Base-by-base conservation (phyloP, 1,140 invertebrate genomes). In the Neodiprion lecontei region DNA sequence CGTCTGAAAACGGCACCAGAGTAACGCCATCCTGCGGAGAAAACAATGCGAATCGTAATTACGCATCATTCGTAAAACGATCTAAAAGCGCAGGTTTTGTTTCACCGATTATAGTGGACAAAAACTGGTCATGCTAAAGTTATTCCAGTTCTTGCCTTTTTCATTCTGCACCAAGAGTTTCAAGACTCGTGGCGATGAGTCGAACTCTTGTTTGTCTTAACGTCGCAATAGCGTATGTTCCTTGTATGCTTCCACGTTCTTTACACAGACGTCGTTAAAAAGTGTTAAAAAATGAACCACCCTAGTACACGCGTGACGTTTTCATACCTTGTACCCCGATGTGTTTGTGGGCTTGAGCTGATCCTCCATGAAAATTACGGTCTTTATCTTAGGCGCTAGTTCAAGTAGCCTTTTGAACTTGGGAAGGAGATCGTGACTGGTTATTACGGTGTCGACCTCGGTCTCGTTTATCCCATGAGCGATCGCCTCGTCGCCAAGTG, bases 391-490 rank as follows among this genome's bases (percentile, higher is more conserved):
- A 0, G 93, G 92, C 17, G 92, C 92, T 79, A 92, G 90, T 3
- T 88, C 85, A 21, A 97, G 85, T 70, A 97, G 91, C 48, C 91
- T 91, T 84, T 94, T 95, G 85, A 98, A 95, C 89, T 98, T 98
- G 17, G 95, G 94, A 80, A 98, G 86, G 48, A 98, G 89, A 72
- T 98, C 96, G 81, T 95, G 94, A 21, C 95, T 95, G 8, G 96
- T 98, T 78, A 98, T 96, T 12, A 98, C 93, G 12, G 95, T 93
- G 67, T 92, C 93, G 0, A 97, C 97, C 89, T 99, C 96, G 2
- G 98, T 99, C 90, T 99, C 97, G 85, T 98, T 98, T 77, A 99
- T 95, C 53, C 95, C 97, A 86, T 99, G 97, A 1, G 96, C 92
- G 67, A 99, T 95, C 5, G 97, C 98, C 9, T 99, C 98, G 79